Evolutionary conservation across 2,888 invertebrate species (phyloP).

Genomic region (Caenorhabditis drosophilae): DNA sequence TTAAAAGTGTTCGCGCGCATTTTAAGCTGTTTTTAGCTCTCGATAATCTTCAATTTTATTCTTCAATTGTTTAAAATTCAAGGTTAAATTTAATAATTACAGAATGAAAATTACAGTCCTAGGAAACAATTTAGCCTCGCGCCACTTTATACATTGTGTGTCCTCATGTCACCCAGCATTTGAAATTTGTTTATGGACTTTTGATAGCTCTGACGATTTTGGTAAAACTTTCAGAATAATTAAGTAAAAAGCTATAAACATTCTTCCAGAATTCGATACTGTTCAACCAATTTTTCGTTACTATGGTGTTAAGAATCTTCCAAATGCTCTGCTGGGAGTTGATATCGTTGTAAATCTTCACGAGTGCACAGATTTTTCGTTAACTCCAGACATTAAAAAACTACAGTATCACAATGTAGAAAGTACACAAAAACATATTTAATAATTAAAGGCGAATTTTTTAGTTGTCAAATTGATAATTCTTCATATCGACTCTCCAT

Average conservation of each 20-base stretch:
- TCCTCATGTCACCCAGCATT: slow-evolving; percentile 14
- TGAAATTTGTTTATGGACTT: slow-evolving; percentile 30
- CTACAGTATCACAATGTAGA: slow-evolving; percentile 55
- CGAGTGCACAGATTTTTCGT: slow-evolving; percentile 54
- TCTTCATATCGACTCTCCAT: slow-evolving; percentile 19
- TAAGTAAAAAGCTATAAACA: background rate
- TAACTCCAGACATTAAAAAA: slow-evolving; percentile 38
- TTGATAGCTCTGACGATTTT: slow-evolving; percentile 7
- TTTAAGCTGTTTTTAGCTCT: too few relatives aligned
- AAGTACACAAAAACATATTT: slow-evolving; percentile 17
- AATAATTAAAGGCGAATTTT: background rate
- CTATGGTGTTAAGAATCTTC: slow-evolving; percentile 21
- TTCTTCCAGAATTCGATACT: slow-evolving; percentile 17
- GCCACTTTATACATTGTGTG: slow-evolving; percentile 30
- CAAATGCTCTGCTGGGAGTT: slow-evolving; percentile 20
- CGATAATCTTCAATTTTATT: too few relatives aligned
- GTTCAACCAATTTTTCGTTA: slow-evolving; percentile 16
- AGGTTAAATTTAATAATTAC: background rate
- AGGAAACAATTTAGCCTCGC: slow-evolving; percentile 23
- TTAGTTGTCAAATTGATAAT: slow-evolving; percentile 17
- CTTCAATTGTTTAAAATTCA: too few relatives aligned
- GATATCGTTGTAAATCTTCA: slow-evolving; percentile 53
- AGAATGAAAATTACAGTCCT: slow-evolving; percentile 26
- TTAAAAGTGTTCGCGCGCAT: too few relatives aligned
- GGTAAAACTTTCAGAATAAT: background rate